Percentiles rank a stretch among this genome's conserved stretches.
phyloP scores from a whole-genome alignment of 2,888 invertebrate genomes.

The Cyrtodaria siliqua region DNA sequence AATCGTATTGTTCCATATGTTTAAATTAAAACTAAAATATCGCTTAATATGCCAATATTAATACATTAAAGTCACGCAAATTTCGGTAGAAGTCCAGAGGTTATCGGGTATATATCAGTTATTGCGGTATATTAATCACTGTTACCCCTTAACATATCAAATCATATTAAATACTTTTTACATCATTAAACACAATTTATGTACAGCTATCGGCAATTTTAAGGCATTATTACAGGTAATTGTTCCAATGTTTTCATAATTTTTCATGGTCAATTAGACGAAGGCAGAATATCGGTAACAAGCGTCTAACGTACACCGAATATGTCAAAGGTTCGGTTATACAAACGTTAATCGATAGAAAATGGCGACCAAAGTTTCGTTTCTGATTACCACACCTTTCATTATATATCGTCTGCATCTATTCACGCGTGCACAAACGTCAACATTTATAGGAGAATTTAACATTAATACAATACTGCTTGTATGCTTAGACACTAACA shows the following conservation, averaged over 20 bases:
- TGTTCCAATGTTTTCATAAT: slow-evolving; percentile 21
- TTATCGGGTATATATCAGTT: slow-evolving; percentile 53
- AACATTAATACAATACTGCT: no score
- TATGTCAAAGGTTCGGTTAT: no score
- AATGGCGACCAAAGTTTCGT: no score
- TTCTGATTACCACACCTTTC: no score
- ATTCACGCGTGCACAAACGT: no score
- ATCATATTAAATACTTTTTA: slow-evolving; percentile 17
- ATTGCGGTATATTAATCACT: slow-evolving; percentile 52
- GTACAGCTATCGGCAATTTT: slow-evolving; percentile 17
- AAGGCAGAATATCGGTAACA: no score
- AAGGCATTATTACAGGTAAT: slow-evolving; percentile 39
- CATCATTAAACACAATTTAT: slow-evolving; percentile 37
- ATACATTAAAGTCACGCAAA: background rate
- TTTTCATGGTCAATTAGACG: slow-evolving; percentile 16
- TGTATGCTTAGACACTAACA: no score
- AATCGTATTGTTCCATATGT: no score
- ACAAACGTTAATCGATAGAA: no score
- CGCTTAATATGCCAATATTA: background rate
- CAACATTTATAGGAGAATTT: no score
- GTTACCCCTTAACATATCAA: slow-evolving; percentile 36
- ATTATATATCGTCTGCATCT: no score
- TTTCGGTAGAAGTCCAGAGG: slow-evolving; percentile 1
- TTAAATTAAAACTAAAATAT: background rate
- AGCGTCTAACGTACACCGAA: no score